Evolutionary conservation across 1,140 invertebrate genomes (phyloP).

Genomic region (Saccostrea glomerata): DNA sequence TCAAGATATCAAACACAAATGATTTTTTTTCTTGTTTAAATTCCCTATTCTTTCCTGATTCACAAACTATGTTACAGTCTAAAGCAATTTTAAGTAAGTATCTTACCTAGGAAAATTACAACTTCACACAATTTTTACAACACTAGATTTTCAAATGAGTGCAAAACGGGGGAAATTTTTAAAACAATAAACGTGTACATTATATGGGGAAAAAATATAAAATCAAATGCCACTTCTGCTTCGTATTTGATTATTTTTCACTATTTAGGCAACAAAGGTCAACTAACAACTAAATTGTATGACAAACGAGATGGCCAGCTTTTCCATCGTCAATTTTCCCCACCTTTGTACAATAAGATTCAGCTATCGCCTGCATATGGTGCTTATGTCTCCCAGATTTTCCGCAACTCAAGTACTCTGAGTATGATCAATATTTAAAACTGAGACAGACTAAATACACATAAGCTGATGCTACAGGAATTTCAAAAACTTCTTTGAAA

Average conservation of each 20-base stretch:
- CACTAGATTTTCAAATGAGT: too few species aligned
- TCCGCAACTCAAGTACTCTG: neutral
- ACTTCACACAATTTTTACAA: too few species aligned
- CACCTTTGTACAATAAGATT: neutral
- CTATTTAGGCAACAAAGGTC: neutral
- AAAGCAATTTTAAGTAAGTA: too few species aligned
- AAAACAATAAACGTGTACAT: too few species aligned
- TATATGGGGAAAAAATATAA: neutral
- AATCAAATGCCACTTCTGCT: neutral
- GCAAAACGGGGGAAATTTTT: too few species aligned
- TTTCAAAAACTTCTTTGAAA: too few species aligned
- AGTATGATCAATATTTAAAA: neutral
- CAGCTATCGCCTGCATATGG: neutral
- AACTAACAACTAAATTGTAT: neutral
- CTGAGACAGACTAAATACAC: neutral
- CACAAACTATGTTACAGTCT: too few species aligned
- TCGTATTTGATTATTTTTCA: neutral
- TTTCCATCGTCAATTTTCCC: neutral
- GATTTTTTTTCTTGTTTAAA: too few species aligned
- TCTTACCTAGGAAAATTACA: too few species aligned
- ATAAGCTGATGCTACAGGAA: too few species aligned
- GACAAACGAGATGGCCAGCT: neutral
- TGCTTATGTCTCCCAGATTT: neutral
- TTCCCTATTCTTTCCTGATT: too few species aligned
- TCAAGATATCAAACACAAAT: too few species aligned